phyloP scores from a whole-genome alignment of 2,888 invertebrate genomes.

The Agrotis ipsilon region DNA sequence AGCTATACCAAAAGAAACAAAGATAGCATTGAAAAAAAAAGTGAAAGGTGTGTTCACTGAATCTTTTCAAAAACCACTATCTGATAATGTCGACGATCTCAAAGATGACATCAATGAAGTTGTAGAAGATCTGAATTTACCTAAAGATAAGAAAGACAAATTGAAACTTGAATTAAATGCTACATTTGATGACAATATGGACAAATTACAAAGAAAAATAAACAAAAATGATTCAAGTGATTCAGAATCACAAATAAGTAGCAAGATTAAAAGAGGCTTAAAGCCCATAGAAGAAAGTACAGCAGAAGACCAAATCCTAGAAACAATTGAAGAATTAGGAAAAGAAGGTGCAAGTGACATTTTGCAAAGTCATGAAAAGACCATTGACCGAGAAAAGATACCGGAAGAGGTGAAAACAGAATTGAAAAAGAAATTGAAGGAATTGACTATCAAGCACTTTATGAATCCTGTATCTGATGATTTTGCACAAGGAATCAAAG shows the following conservation, averaged over 20 bases:
- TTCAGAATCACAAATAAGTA: no score
- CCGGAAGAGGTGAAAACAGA: neutral
- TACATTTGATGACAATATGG: conserved; percentile 5
- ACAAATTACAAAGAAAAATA: neutral
- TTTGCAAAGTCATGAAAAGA: neutral
- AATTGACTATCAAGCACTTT: neutral
- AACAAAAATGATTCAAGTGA: neutral
- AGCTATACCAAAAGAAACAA: no score
- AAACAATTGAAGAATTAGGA: neutral
- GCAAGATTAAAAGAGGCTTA: neutral
- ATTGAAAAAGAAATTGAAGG: conserved; percentile 5
- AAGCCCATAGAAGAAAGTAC: neutral
- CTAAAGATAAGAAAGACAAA: neutral
- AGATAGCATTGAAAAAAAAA: conserved; percentile 2
- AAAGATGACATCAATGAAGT: neutral
- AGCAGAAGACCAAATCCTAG: no score
- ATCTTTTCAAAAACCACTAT: neutral
- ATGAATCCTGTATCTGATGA: neutral
- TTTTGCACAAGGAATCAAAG: conserved; percentile 6
- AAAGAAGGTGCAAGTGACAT: neutral
- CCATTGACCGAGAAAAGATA: neutral
- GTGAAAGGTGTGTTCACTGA: conserved; percentile 1
- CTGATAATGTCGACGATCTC: neutral
- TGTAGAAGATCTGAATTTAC: conserved; percentile 1
- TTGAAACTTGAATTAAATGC: conserved; percentile 14